Evolutionary conservation across 2,113 vertebrate genomes (phyloP), one percentile per base, ranked within the genome.

Genomic region (Chloebia gouldiae): DNA sequence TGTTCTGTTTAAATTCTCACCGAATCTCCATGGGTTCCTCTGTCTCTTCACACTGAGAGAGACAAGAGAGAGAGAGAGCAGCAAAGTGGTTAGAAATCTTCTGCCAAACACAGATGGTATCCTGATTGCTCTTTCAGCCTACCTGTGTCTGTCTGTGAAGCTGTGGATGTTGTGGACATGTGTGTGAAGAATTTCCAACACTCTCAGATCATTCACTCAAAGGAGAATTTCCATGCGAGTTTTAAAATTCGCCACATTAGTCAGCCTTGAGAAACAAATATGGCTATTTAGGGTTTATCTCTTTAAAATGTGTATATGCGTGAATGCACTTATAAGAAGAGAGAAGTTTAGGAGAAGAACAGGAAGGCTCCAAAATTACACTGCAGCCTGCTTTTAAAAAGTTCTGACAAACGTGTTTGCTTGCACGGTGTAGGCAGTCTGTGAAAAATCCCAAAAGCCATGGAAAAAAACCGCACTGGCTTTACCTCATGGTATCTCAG

Each of bases 41-140:
- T 59, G 78, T 89, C 59, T 93, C 77, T 97, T 97, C 78, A 75
- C 75, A 66, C 79, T 91, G 56, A 94, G 75, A 84, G 27, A 86
- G 60, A 93, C 6, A 66, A 96, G 89, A 89, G 57, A 84, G 60
- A 83, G 54, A 93, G 72, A 63, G 69, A 94, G 87, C 66, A 73
- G 80, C 92, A 82, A 94, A 68, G 65, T 78, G 78, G 84, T 86
- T 94, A 89, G 86, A 95, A 93, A 90, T 96, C 80, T 97, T 93
- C 83, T 96, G 87, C 93, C 42, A 92, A 80, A 90, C 79, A 93
- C 88, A 94, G 95, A 96, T 96, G 95, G 92, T 64, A 82, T 53
- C 44, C 42, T 72, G 92, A 94, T 94, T 95, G 92, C 92, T 96
- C 84, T 96, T 96, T 96, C 73, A 81, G 86, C 88, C 88, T 91